A percentile compares a stretch with the other conserved stretches of the same genome.
These are phyloP conservation scores for Cephus nigrinus DNA, from an alignment of 2,888 invertebrate genomes.

Conservation along the genomic window DNA sequence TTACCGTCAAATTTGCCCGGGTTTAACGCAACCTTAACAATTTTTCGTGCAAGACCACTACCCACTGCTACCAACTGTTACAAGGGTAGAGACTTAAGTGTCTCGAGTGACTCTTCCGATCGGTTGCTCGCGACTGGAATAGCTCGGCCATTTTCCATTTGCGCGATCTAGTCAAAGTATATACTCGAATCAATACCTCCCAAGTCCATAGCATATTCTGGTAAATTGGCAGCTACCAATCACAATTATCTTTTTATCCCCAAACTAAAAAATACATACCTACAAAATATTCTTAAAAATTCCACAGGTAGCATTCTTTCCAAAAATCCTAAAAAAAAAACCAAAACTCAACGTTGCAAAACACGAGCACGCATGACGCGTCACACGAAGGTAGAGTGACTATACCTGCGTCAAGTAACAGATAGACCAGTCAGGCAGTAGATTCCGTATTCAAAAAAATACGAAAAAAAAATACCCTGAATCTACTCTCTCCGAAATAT, in stretches of 20 bases:
- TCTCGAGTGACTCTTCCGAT: not conserved
- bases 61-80: not conserved
- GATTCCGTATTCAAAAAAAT: not conserved
- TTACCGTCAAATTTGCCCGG: constrained; percentile 46
- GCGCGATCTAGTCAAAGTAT: not conserved
- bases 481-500: not conserved
- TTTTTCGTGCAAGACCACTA: not conserved
- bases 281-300: not conserved
- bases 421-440: not conserved
- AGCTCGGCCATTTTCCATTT: not conserved
- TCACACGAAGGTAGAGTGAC: not conserved
- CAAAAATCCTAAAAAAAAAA: not conserved
- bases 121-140: not conserved
- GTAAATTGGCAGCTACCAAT: not conserved
- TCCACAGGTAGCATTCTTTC: not conserved
- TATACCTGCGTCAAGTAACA: not conserved
- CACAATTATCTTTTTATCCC: not conserved
- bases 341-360: not conserved
- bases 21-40: constrained; percentile 36
- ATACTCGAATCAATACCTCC: not conserved
- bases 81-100: not conserved
- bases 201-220: not conserved
- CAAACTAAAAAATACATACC: not conserved
- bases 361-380: not conserved
- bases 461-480: not conserved